Evolutionary conservation across 2,797 vertebrate species (phyloP).

Genomic region (Potorous gilbertii): DNA sequence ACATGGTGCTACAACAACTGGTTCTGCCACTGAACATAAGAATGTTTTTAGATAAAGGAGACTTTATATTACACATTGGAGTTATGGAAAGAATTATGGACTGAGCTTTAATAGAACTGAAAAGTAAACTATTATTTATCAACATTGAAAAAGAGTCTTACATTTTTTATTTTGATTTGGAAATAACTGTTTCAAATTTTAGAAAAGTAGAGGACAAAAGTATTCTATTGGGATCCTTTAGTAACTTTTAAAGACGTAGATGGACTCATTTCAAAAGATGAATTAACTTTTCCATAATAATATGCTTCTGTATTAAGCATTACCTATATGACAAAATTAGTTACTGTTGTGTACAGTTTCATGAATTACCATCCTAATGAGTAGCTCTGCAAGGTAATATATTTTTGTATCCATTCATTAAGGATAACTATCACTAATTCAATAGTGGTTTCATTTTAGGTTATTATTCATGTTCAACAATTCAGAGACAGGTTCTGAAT

Average conservation of each 20-base stretch:
- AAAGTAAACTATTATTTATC: not conserved
- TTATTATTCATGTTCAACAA: conserved; percentile 61
- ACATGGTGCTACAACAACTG: not conserved
- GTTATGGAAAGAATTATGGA: not conserved
- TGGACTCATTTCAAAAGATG: conserved; percentile 39
- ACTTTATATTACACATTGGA: not conserved
- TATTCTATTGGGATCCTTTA: not conserved
- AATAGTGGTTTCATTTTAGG: conserved; percentile 66
- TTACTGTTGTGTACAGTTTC: conserved; percentile 39
- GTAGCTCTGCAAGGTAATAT: conserved; percentile 51
- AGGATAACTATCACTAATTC: conserved; percentile 65
- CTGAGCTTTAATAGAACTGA: not conserved
- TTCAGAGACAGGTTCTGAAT: conserved; percentile 72
- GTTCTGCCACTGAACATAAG: not conserved
- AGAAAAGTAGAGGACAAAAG: not conserved
- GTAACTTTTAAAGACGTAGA: conserved; percentile 33
- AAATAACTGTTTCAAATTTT: not conserved
- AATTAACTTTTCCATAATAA: conserved; percentile 47
- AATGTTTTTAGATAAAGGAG: not conserved
- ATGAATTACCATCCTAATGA: conserved; percentile 51
- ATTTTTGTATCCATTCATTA: conserved; percentile 71
- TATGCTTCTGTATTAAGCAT: not conserved
- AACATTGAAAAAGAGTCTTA: not conserved
- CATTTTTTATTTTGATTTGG: not conserved
- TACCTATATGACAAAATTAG: conserved; percentile 18